These are phyloP conservation scores for Drosophila funebris DNA, from an alignment of 1,140 invertebrate species.

Conservation along the genomic window DNA sequence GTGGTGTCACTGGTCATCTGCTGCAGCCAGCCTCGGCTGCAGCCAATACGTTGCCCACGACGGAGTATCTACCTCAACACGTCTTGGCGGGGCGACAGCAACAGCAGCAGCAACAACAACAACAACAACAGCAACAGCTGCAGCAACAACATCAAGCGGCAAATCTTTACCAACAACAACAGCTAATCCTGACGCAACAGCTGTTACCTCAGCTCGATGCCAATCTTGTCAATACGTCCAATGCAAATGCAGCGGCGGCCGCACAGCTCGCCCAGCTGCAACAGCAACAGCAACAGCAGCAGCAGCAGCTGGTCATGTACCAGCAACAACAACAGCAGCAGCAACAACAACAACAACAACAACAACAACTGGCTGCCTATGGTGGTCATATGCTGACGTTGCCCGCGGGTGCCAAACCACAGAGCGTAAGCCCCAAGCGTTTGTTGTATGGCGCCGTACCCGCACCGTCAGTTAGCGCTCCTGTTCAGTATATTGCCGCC, in stretches of 20 bases:
- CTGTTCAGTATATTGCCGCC: constrained; percentile 68
- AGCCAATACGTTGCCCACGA: constrained; percentile 49
- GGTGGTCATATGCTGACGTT: constrained; percentile 57
- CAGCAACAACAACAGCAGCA: constrained; percentile 58
- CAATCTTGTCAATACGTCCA: constrained; percentile 81
- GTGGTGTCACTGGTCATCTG: constrained; percentile 33
- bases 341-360: constrained; percentile 66
- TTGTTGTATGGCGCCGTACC: constrained; percentile 51
- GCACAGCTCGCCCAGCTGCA: constrained; percentile 72
- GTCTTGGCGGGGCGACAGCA: constrained; percentile 67
- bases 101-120: constrained; percentile 60
- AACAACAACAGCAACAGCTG: constrained; percentile 35
- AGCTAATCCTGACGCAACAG: constrained; percentile 50
- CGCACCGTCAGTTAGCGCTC: constrained; percentile 21
- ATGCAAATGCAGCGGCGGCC: constrained; percentile 73
- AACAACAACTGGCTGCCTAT: constrained; percentile 38
- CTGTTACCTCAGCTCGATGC: constrained; percentile 71
- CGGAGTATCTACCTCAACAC: constrained; percentile 80
- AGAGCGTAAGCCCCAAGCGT: constrained; percentile 76
- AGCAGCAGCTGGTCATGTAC: constrained; percentile 52
- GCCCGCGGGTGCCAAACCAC: constrained; percentile 57
- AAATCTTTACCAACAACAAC: constrained; percentile 52
- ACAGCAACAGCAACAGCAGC: constrained; percentile 61
- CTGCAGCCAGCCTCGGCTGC: constrained; percentile 54
- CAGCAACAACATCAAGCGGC: constrained; percentile 35